A percentile compares a stretch with the other conserved stretches of the same genome.
Conservation (phyloP, 2,888 invertebrate species). For the Alsophila aescularia region DNA sequence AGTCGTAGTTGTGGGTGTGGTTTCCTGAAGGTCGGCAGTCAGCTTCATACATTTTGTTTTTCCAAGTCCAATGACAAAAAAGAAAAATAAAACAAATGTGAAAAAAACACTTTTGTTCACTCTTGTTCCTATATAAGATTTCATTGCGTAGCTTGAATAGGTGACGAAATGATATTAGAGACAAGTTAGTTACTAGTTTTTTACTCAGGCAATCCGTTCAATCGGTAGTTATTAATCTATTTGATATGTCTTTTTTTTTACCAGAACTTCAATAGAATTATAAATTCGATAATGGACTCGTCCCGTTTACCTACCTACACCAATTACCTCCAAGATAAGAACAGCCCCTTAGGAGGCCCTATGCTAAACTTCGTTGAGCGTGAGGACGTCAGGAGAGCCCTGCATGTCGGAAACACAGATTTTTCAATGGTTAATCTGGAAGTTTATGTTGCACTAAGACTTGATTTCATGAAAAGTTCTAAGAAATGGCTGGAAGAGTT, state of each 20-base stretch:
- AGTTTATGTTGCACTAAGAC: conserved; percentile 79
- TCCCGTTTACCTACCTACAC: conserved; percentile 78
- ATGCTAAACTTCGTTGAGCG: conserved; percentile 75
- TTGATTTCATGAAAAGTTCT: conserved; percentile 84
- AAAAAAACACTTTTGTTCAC: no score
- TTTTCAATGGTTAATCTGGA: conserved; percentile 65
- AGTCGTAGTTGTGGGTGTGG: no score
- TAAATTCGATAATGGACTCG: conserved; percentile 70
- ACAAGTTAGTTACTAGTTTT: no score
- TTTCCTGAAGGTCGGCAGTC: no score
- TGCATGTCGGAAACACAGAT: conserved; percentile 81
- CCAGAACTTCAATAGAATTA: conserved; percentile 79
- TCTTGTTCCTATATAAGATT: no score
- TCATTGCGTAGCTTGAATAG: no score
- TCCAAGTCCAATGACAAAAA: no score
- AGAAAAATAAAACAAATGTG: no score
- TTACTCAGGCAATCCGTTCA: no score
- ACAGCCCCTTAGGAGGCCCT: conserved; percentile 64
- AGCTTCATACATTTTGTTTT: no score
- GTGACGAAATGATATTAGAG: no score
- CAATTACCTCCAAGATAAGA: conserved; percentile 73
- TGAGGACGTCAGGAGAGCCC: conserved; percentile 69
- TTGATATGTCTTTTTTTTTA: conserved; percentile 41
- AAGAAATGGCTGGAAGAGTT: conserved; percentile 83
- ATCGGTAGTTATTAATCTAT: no score